phyloP scores from a whole-genome alignment of 2,797 vertebrate species.

The Sebastolobus altivelis region DNA sequence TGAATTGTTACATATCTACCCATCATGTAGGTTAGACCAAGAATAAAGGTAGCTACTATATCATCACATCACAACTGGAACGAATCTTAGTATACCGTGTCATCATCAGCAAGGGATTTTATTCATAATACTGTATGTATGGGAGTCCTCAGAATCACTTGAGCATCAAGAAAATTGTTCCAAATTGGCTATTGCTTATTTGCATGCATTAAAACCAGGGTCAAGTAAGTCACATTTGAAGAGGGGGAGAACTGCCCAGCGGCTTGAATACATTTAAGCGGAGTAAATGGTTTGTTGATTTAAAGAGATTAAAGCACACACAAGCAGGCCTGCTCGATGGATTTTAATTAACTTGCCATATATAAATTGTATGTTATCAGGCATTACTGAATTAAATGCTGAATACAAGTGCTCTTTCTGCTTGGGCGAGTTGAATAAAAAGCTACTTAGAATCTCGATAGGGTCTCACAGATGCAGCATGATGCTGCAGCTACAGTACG shows the following conservation, averaged over 20 bases:
- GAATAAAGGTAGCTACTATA: background rate
- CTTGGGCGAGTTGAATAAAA: slow-evolving; percentile 81
- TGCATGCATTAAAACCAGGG: slow-evolving; percentile 81
- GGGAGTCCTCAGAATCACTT: slow-evolving; percentile 36
- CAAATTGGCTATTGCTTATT: slow-evolving; percentile 74
- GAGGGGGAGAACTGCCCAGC: slow-evolving; percentile 61
- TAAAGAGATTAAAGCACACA: slow-evolving; percentile 82
- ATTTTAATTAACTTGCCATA: slow-evolving; percentile 88
- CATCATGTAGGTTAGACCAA: background rate
- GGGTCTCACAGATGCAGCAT: slow-evolving; percentile 65
- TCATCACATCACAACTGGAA: slow-evolving; percentile 21
- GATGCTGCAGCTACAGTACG: slow-evolving; percentile 54
- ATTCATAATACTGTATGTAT: slow-evolving; percentile 11
- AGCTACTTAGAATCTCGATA: slow-evolving; percentile 72
- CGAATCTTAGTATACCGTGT: slow-evolving; percentile 1
- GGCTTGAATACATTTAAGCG: slow-evolving; percentile 79
- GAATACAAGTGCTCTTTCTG: slow-evolving; percentile 81
- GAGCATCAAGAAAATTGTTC: slow-evolving; percentile 61
- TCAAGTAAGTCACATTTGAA: slow-evolving; percentile 78
- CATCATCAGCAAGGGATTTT: slow-evolving; percentile 9
- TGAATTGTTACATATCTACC: background rate
- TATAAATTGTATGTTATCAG: slow-evolving; percentile 86
- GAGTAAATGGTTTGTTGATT: slow-evolving; percentile 84
- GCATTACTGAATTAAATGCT: slow-evolving; percentile 81
- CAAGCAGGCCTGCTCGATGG: slow-evolving; percentile 76